Evolutionary conservation across 2,888 invertebrate genomes (phyloP), one percentile per base, ranked within the genome.

Genomic region (Rhagonycha fulva): DNA sequence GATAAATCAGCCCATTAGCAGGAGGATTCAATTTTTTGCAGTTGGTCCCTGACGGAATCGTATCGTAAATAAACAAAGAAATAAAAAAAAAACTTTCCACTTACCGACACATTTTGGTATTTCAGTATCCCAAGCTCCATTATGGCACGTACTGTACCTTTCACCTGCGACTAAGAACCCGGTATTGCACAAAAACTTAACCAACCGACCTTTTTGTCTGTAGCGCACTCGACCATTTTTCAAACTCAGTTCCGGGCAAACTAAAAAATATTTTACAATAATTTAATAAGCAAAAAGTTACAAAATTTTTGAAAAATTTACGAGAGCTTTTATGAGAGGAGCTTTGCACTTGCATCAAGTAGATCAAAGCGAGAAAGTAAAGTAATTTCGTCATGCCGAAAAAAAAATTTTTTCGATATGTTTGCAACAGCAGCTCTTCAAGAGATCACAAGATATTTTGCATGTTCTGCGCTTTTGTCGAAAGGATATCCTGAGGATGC

Each of bases 61-160:
- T n/a, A 47, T n/a, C 2, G 47, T 47, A n/a, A n/a, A n/a, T 7
- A 47, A 47, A 47, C 47, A 47, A 47, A 47, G 2, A n/a, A n/a
- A 47, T n/a, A 12, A 4, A 47, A n/a, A 9, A n/a, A n/a, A 66
- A n/a, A 24, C 0, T 68, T 47, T 24, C n/a, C 85, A 93, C 94
- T 92, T 88, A 95, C 95, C 91, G 82, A 94, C 91, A 87, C 95
- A 96, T 63, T 92, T 89, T 0, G 95, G 95, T 2, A 88, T 82
- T 0, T 90, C 89, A 3, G 89, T 90, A 78, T 94, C 94, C 96
- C 96, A 96, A n/a, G 88, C 84, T 0, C 94, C 94, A 47, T 90
- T 87, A 26, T 90, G 87, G 84, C 96, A 96, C 14, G 92, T 93
- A 14, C 93, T 91, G 81, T 92, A 93, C 82, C 89, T 91, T 80